Base-by-base conservation (phyloP, 2,113 vertebrate genomes). In the Acanthochromis polyacanthus region DNA sequence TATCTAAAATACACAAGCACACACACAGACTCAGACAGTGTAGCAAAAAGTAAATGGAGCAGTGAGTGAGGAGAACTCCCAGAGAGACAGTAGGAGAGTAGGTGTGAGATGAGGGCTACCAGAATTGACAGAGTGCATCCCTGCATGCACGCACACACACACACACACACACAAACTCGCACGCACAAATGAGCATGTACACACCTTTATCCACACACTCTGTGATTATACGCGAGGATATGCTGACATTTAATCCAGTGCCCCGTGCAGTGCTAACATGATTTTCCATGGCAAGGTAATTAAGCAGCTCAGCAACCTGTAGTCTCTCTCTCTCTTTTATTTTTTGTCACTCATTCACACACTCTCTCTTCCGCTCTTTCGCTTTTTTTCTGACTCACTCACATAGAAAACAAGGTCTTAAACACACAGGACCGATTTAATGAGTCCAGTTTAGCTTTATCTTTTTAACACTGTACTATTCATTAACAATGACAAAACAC, bases 211-310 rank as follows among this genome's bases (percentile, higher is more conserved):
- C 15, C 30, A 19, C 36, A 28, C 66, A 48, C 61, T 72, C 14
- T 20, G 59, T 75, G 77, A 85, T 87, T 80, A 78, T 66, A 77
- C 9, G 2, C 20, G 2, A 32, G 19, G 83, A 85, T 81, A 75
- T 62, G 63, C 71, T 89, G 86, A 88, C 83, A 85, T 91, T 90
- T 88, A 89, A 92, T 89, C 82, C 59, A 11, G 74, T 66, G 74
- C 80, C 78, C 51, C 81, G 84, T 69, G 67, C 74, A 58, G 79
- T 56, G 60, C 71, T 68, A 89, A 88, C 76, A 78, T 82, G 82
- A 88, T 91, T 92, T 88, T 89, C 80, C 77, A 82, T 59, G 73
- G 86, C 77, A 81, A 88, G 83, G 78, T 90, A 90, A 93, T 91
- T 91, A 91, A 76, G 68, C 72, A 82, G 80, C 81, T 86, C 58